phyloP scores from a whole-genome alignment of 1,140 invertebrate genomes.

The Ceratina australensis region DNA sequence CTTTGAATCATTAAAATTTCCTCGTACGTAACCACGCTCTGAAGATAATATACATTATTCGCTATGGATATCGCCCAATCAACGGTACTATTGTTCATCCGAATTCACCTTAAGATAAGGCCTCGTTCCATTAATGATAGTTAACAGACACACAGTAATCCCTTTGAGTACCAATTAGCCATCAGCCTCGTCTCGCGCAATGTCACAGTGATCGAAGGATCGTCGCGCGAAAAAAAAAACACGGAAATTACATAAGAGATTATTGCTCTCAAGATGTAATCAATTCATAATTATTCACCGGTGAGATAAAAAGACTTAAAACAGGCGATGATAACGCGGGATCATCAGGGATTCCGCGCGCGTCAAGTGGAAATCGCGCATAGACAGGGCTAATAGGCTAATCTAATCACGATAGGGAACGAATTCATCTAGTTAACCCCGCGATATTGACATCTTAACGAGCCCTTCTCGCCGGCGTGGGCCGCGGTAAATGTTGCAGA shows the following conservation, averaged over 20 bases:
- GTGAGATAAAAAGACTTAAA: background rate
- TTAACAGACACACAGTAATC: background rate
- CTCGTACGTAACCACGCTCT: no score
- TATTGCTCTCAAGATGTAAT: background rate
- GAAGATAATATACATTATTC: no score
- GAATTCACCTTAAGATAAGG: no score
- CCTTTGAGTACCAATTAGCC: conserved; percentile 6
- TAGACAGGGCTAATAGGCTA: conserved; percentile 40
- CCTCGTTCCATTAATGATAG: background rate
- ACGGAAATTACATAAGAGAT: background rate
- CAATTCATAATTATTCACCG: background rate
- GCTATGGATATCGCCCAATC: no score
- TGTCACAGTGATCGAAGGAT: conserved; percentile 13
- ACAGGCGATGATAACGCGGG: background rate
- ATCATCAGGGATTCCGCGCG: background rate
- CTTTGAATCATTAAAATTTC: no score
- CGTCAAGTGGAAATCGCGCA: background rate
- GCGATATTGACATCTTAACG: conserved; percentile 74
- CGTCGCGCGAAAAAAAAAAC: background rate
- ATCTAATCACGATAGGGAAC: conserved; percentile 63
- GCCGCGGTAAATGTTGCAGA: conserved; percentile 59
- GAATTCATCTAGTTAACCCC: conserved; percentile 70
- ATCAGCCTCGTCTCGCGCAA: no score
- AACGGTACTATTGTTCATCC: no score
- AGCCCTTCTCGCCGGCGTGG: conserved; percentile 68